phyloP scores from a whole-genome alignment of 1,140 invertebrate species.

The Bombyx mori region DNA sequence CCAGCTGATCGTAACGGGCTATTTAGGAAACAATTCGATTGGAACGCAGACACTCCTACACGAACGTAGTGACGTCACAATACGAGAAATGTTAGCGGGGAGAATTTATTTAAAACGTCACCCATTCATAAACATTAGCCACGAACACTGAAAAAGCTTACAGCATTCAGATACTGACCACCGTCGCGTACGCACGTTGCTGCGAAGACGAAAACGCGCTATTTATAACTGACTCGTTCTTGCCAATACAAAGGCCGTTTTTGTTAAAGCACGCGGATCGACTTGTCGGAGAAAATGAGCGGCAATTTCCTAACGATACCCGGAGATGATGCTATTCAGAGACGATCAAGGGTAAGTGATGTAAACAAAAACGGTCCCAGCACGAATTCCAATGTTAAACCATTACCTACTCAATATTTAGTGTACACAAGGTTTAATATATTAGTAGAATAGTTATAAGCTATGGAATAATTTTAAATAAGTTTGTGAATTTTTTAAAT shows the following conservation, averaged over 20 bases:
- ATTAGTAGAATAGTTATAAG: no score
- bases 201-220: conserved; percentile 13
- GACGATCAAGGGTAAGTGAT: conserved; percentile 50
- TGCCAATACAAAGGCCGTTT: conserved; percentile 15
- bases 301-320: conserved; percentile 63
- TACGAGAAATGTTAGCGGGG: conserved; percentile 15
- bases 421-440: no score
- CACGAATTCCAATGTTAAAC: no score
- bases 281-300: conserved; percentile 46
- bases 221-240: conserved; percentile 15
- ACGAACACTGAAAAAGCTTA: background rate
- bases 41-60: conserved; percentile 50
- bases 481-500: no score
- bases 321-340: conserved; percentile 43
- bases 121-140: conserved; percentile 50
- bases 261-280: conserved; percentile 21
- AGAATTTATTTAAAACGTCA: conserved; percentile 59
- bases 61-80: conserved; percentile 33
- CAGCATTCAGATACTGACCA: conserved; percentile 40
- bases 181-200: conserved; percentile 45
- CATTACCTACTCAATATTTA: no score
- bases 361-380: no score
- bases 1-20: conserved; percentile 33
- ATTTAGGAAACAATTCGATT: conserved; percentile 40
- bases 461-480: no score